phyloP scores from a whole-genome alignment of 2,888 invertebrate species.

The Ophion slaviceki region DNA sequence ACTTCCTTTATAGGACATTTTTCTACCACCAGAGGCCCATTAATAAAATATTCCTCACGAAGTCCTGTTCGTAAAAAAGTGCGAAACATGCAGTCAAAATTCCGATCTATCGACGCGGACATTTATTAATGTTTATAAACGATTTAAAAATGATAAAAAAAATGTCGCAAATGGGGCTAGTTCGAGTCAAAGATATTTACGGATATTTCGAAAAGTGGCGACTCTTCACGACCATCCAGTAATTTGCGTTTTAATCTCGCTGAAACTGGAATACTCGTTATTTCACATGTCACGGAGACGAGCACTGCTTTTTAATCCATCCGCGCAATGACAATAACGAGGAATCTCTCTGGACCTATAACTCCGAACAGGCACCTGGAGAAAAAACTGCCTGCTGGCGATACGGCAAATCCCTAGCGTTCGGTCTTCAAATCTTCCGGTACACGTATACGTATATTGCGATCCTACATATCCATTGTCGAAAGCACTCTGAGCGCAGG shows the following conservation, averaged over 20 bases:
- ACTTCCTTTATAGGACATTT: too few species aligned
- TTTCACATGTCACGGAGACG: conserved; percentile 5
- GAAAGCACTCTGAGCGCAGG: conserved; percentile 1
- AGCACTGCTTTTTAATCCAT: conserved; percentile 50
- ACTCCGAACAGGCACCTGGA: conserved; percentile 1
- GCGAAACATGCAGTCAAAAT: too few species aligned
- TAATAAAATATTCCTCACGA: too few species aligned
- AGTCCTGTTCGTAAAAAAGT: too few species aligned
- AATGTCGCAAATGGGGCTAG: not conserved
- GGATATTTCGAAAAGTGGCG: not conserved
- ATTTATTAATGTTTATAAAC: too few species aligned
- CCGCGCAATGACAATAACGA: conserved; percentile 34
- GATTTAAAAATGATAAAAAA: too few species aligned
- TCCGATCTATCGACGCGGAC: too few species aligned
- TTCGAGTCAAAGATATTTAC: not conserved
- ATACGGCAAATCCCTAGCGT: conserved; percentile 41
- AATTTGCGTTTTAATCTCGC: conserved; percentile 8
- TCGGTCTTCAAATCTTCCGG: conserved; percentile 11
- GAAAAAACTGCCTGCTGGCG: conserved; percentile 32
- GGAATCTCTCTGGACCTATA: conserved; percentile 26
- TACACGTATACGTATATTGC: not conserved
- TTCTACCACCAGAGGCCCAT: too few species aligned
- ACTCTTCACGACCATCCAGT: not conserved
- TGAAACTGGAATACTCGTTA: conserved; percentile 12
- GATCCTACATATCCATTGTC: conserved; percentile 22